phyloP scores from a whole-genome alignment of 2,797 vertebrate genomes.

The Poecilia gillii region DNA sequence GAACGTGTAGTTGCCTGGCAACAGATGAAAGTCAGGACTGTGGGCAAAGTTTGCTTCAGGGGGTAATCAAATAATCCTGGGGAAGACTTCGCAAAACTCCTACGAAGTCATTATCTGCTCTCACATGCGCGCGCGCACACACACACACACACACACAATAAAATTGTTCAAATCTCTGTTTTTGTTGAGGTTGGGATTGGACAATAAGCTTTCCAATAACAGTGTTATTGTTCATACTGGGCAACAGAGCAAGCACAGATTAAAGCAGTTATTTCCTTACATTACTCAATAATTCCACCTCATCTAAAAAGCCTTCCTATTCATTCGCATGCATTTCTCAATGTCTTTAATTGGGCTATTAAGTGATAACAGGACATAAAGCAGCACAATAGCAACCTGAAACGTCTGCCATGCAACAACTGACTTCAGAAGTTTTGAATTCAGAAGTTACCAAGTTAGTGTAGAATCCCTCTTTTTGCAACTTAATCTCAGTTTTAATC shows the following conservation, averaged over 20 bases:
- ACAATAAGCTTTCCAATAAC: neutral
- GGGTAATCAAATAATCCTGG: neutral
- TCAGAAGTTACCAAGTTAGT: neutral
- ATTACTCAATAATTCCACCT: neutral
- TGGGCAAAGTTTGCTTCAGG: neutral
- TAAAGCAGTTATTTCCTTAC: neutral
- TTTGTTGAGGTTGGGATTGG: neutral
- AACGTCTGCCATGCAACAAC: neutral
- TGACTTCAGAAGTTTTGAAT: neutral
- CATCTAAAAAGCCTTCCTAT: neutral
- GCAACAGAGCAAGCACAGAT: neutral
- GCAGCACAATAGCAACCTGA: neutral
- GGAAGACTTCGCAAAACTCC: neutral
- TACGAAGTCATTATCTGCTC: neutral
- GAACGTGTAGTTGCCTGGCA: slow-evolving; percentile 34
- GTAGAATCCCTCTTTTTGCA: neutral
- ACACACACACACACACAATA: neutral
- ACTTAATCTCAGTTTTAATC: neutral
- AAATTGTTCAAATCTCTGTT: neutral
- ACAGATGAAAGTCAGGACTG: slow-evolving; percentile 15
- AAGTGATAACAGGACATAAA: neutral
- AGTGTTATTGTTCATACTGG: neutral
- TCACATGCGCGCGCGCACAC: neutral
- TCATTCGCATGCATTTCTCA: neutral
- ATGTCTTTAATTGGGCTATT: neutral